Evolutionary conservation across 2,797 vertebrate species (phyloP).

Genomic region (Melanotaenia pygmaea): DNA sequence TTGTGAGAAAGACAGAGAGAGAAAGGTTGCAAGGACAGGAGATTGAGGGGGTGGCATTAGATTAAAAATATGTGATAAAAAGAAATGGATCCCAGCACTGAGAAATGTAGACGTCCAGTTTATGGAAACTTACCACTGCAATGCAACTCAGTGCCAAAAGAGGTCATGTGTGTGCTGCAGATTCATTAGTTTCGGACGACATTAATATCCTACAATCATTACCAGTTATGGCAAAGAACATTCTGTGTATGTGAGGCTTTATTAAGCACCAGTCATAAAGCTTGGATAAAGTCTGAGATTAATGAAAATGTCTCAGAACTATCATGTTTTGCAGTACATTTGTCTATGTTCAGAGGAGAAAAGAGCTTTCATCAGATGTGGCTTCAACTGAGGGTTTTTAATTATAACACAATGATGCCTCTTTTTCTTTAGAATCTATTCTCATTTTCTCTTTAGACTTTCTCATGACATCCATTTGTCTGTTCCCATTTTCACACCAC

Average conservation of each 20-base stretch:
- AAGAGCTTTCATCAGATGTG: slow-evolving; percentile 36
- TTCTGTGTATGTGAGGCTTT: slow-evolving; percentile 51
- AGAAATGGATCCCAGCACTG: slow-evolving; percentile 44
- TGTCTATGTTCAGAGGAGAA: slow-evolving; percentile 34
- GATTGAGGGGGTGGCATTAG: slow-evolving; percentile 20
- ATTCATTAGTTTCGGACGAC: slow-evolving; percentile 70
- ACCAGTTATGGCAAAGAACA: slow-evolving; percentile 55
- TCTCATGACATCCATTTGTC: slow-evolving; percentile 4
- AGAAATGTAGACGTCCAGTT: slow-evolving; percentile 37
- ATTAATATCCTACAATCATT: slow-evolving; percentile 73
- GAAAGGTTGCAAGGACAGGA: slow-evolving; percentile 9
- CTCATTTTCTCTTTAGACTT: slow-evolving; percentile 20
- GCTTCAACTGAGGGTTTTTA: slow-evolving; percentile 26
- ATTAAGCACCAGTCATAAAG: slow-evolving; percentile 58
- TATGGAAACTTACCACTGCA: slow-evolving; percentile 68
- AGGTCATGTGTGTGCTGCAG: slow-evolving; percentile 84
- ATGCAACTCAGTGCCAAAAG: slow-evolving; percentile 83
- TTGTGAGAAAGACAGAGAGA: slow-evolving; percentile 32
- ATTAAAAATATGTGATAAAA: slow-evolving; percentile 52
- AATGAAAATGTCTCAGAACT: slow-evolving; percentile 49
- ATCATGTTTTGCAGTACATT: slow-evolving; percentile 47
- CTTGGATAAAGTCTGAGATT: slow-evolving; percentile 57
- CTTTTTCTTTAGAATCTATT: neutral
- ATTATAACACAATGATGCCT: slow-evolving; percentile 8
- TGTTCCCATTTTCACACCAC: slow-evolving; percentile 4